Evolutionary conservation across 1,140 invertebrate species (phyloP), one percentile per base, ranked within the genome.

Genomic region (Microplitis mediator): DNA sequence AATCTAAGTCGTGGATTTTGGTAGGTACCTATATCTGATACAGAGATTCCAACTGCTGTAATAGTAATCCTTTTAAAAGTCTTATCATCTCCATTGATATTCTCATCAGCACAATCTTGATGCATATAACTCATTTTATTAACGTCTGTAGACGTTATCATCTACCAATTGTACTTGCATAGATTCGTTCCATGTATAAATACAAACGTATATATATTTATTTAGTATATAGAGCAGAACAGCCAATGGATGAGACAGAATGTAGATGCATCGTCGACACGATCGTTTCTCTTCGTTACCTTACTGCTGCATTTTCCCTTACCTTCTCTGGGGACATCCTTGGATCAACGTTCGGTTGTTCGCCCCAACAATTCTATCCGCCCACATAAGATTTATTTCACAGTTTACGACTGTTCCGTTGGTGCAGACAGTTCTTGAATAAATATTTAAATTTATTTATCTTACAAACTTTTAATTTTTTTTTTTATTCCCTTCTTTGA

Each of bases 1-100:
- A 79, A 80, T 75, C 74, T 72, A 75, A 77, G 76, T 75, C 64
- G 61, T 65, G 69, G 36, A 74, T 75, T 75, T 61, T 4, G 4
- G 32, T 36, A 66, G 14, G 31, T 23, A 6, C 50, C 9, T 50
- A 34, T 6, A 58, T n/a, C 14, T 58, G 31, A 8, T 58, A 8
- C n/a, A 58, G 54, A 23, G 6, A 58, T 58, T 16, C 14, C 31
- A 58, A 16, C 31, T 6, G 35, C 4, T 62, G 60, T 62, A 62
- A 35, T 62, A 62, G 31, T 62, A 16, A 34, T 13, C 31, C 31
- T 32, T 32, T 62, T 23, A 23, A 23, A 23, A 34, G 4, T 23
- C 31, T 4, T 16, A 3, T 23, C 60, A 62, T 32, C 13, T 23
- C n/a, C 31, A 32, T n/a, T n/a, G 60, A 32, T 13, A 23, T 34